Conservation (phyloP, 2,888 invertebrate species). For the Agrilus biguttatus region DNA sequence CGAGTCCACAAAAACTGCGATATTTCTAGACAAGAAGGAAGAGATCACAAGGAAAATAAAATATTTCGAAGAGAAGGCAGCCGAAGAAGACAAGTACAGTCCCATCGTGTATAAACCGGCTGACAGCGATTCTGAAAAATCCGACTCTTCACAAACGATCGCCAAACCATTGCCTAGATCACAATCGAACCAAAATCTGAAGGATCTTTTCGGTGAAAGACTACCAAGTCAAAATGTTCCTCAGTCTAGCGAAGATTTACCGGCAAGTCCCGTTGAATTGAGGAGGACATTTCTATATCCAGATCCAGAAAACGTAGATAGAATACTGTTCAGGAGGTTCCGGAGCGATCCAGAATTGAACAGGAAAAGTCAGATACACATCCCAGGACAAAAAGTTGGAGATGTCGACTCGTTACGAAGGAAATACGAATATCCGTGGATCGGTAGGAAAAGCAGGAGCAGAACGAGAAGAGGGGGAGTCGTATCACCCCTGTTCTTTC, state of each 20-base stretch:
- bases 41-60: constrained; percentile 61
- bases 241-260: background rate
- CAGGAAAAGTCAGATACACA: constrained; percentile 34
- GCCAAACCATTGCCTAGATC: constrained; percentile 29
- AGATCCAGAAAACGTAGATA: too few species aligned
- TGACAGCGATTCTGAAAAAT: constrained; percentile 13
- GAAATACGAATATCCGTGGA: constrained; percentile 40
- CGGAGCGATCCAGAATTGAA: constrained; percentile 69
- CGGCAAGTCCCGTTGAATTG: too few species aligned
- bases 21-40: constrained; percentile 43
- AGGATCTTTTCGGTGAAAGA: constrained; percentile 66
- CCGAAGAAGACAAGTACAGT: constrained; percentile 32
- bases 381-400: constrained; percentile 32
- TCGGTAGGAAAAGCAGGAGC: constrained; percentile 33
- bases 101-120: constrained; percentile 33
- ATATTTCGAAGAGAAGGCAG: constrained; percentile 61
- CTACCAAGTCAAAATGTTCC: constrained; percentile 4
- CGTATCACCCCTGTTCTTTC: constrained; percentile 49
- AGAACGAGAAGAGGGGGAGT: constrained; percentile 34
- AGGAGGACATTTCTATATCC: too few species aligned
- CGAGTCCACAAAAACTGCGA: constrained; percentile 54
- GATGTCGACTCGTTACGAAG: constrained; percentile 47
- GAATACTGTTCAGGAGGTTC: constrained; percentile 36
- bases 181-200: constrained; percentile 59
- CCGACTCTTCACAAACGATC: constrained; percentile 15